Evolutionary conservation across 2,797 vertebrate genomes (phyloP), one percentile per base, ranked within the genome.

Genomic region (Eulemur mongoz): DNA sequence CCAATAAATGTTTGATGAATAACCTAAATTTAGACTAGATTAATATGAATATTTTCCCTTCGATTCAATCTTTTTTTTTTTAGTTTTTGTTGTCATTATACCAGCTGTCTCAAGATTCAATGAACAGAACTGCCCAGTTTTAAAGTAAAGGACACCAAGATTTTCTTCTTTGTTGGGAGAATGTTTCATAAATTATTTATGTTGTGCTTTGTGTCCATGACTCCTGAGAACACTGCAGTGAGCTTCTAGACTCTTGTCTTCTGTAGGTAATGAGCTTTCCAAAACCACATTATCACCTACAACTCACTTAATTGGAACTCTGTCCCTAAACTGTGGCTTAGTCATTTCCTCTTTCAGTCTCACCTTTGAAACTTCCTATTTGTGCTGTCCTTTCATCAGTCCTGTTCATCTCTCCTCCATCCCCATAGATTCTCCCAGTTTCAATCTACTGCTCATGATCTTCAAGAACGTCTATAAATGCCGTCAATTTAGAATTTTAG

Each of bases 271-370:
- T 45, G 35, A 89, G 72, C 83, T 93, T 57, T 73, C 95, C 57
- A 69, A 50, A 57, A 27, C 43, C 38, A 43, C 61, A 38, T 69
- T 52, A 32, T 89, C 67, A 92, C 76, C 30, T 52, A 54, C 54
- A 94, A 8, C 91, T 94, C 88, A 84, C 48, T 95, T 97, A 95
- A 89, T 96, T 97, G 93, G 97, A 97, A 95, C 73, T 88, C 52
- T 59, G 82, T 96, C 75, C 70, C 92, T 94, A 73, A 93, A 32
- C 13, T 67, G 20, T 67, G 82, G n/a, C 94, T 98, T 97, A 98
- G 87, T 98, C 93, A 98, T 97, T 98, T 98, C 98, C 98, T 97
- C 43, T 90, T 93, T 80, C 43, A 78, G 22, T 50, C 85, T 97
- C 81, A 69, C 95, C 59, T 81, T 91, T 94, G 13, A 92, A 5